These are phyloP conservation scores for Meles meles DNA, from an alignment of 2,113 vertebrate species.

Conservation along the genomic window DNA sequence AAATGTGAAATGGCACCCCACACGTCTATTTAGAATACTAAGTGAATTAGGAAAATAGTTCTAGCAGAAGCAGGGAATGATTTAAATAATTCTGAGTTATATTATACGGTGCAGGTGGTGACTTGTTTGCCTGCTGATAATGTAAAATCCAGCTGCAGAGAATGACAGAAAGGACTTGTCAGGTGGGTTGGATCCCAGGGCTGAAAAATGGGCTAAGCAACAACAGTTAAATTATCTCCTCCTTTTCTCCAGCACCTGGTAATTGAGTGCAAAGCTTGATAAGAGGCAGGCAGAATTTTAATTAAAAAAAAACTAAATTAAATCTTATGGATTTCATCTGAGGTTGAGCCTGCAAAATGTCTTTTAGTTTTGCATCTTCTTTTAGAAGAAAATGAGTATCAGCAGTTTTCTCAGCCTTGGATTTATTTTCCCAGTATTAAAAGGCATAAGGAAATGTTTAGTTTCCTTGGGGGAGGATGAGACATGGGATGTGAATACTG, in stretches of 20 bases:
- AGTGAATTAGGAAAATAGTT: slow-evolving; percentile 8
- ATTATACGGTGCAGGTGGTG: not conserved
- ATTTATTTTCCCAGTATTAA: slow-evolving; percentile 5
- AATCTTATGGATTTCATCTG: not conserved
- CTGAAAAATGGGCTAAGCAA: not conserved
- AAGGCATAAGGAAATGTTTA: slow-evolving; percentile 1
- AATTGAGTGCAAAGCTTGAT: not conserved
- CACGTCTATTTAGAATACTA: not conserved
- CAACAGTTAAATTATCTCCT: not conserved
- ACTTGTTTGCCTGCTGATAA: not conserved
- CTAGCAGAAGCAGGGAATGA: slow-evolving; percentile 1
- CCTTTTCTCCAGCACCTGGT: not conserved
- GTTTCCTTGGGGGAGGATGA: not conserved
- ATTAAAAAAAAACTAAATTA: not conserved
- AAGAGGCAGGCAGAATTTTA: not conserved
- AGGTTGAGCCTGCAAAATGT: not conserved
- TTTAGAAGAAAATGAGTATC: not conserved
- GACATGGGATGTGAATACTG: not conserved
- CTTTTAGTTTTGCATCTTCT: not conserved
- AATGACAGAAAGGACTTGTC: not conserved
- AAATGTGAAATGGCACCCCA: not conserved
- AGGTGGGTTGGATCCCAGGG: not conserved
- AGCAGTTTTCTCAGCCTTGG: not conserved
- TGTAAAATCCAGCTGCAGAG: slow-evolving; percentile 19
- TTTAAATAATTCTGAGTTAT: slow-evolving; percentile 11